Conservation (phyloP, 2,113 vertebrate genomes). For the Hemicordylus capensis region DNA sequence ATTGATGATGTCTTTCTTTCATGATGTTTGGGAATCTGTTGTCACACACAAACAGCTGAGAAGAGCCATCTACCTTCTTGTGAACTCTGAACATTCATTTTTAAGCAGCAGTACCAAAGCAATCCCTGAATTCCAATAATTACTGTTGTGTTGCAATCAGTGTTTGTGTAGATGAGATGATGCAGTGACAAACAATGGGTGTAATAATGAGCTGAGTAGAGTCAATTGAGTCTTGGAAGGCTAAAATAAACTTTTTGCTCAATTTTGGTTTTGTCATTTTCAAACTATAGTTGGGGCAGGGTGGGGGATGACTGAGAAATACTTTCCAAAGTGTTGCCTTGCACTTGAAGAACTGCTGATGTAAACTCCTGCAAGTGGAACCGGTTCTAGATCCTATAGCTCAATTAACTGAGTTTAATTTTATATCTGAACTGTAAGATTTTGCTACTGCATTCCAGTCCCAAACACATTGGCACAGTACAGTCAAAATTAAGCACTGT, state of each 20-base stretch:
- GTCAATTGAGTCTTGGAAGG: background rate
- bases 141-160: background rate
- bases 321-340: too few species aligned
- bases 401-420: background rate
- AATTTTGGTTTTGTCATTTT: too few species aligned
- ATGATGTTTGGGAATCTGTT: background rate
- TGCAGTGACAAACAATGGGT: background rate
- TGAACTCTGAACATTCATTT: background rate
- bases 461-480: too few species aligned
- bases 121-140: background rate
- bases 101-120: background rate
- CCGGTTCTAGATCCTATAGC: background rate
- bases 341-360: background rate
- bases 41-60: background rate
- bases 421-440: background rate
- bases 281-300: too few species aligned
- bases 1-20: background rate
- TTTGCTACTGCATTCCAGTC: background rate
- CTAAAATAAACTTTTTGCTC: too few species aligned
- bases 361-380: background rate
- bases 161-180: too few species aligned
- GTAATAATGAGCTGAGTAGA: too few species aligned
- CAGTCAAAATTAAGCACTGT: background rate
- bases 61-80: background rate
- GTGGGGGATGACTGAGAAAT: too few species aligned